phyloP scores from a whole-genome alignment of 2,888 invertebrate genomes.

The Sinopyrophorus schimmeli region DNA sequence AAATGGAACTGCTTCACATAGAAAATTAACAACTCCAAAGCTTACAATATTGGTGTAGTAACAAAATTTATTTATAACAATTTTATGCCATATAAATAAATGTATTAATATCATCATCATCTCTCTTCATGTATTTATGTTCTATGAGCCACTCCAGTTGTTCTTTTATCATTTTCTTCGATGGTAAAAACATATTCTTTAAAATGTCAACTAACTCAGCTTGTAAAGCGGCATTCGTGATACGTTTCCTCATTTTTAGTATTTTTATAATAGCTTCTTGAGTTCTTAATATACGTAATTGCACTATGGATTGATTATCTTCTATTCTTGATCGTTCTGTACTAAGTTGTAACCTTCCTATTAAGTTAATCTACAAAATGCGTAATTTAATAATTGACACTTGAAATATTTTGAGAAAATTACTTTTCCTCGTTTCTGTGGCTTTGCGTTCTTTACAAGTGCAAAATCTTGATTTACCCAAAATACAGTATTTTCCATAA shows the following conservation, averaged over 20 bases:
- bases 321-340: slow-evolving; percentile 95
- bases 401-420: too few relatives aligned
- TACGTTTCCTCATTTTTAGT: slow-evolving; percentile 94
- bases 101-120: slow-evolving; percentile 96
- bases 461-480: slow-evolving; percentile 98
- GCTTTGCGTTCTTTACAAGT: slow-evolving; percentile 90
- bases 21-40: too few relatives aligned
- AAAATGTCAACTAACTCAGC: slow-evolving; percentile 97
- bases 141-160: slow-evolving; percentile 99
- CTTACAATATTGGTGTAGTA: slow-evolving; percentile 2
- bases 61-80: slow-evolving; percentile 27
- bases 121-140: slow-evolving; percentile 95
- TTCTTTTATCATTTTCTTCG: slow-evolving; percentile 99
- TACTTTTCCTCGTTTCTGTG: slow-evolving; percentile 91
- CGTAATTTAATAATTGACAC: not conserved
- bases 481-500: slow-evolving; percentile 88
- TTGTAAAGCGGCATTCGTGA: slow-evolving; percentile 93
- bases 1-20: too few relatives aligned
- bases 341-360: slow-evolving; percentile 92
- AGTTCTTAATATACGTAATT: slow-evolving; percentile 88
- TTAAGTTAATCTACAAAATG: slow-evolving; percentile 75
- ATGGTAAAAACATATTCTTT: slow-evolving; percentile 99
- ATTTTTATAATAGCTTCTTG: slow-evolving; percentile 99
- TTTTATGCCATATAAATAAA: slow-evolving; percentile 94
- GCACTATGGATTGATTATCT: slow-evolving; percentile 98